phyloP scores from a whole-genome alignment of 1,140 invertebrate genomes.

The Aphidius gifuensis region DNA sequence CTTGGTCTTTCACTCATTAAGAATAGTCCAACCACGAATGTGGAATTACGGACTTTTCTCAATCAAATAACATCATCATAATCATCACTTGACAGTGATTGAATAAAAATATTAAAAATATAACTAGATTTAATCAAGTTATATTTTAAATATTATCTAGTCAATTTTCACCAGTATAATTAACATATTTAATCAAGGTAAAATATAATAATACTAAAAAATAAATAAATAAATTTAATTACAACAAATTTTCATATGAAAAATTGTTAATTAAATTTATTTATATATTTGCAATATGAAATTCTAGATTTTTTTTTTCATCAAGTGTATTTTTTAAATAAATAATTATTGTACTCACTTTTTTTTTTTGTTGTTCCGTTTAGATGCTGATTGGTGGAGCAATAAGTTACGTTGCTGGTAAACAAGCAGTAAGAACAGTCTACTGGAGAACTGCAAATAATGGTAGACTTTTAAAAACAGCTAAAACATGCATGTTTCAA shows the following conservation, averaged over 20 bases:
- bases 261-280: too few species aligned
- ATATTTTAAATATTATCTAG: conserved; percentile 12
- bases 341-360: too few species aligned
- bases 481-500: conserved; percentile 62
- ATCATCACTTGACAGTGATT: background rate
- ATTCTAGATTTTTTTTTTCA: too few species aligned
- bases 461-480: conserved; percentile 59
- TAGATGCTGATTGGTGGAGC: conserved; percentile 56
- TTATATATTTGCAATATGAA: too few species aligned
- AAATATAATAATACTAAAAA: background rate
- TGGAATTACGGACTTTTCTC: conserved; percentile 18
- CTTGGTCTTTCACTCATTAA: background rate
- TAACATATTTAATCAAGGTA: conserved; percentile 9
- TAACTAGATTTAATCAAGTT: conserved; percentile 1
- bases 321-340: too few species aligned
- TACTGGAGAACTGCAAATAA: conserved; percentile 63
- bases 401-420: conserved; percentile 66
- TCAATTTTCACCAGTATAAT: conserved; percentile 8
- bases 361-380: background rate
- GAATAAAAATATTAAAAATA: background rate
- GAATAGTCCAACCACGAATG: conserved; percentile 15
- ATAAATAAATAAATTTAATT: background rate
- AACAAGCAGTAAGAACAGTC: conserved; percentile 68
- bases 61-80: background rate
- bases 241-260: background rate